phyloP scores from a whole-genome alignment of 2,113 vertebrate genomes.

The Pollachius pollachius region DNA sequence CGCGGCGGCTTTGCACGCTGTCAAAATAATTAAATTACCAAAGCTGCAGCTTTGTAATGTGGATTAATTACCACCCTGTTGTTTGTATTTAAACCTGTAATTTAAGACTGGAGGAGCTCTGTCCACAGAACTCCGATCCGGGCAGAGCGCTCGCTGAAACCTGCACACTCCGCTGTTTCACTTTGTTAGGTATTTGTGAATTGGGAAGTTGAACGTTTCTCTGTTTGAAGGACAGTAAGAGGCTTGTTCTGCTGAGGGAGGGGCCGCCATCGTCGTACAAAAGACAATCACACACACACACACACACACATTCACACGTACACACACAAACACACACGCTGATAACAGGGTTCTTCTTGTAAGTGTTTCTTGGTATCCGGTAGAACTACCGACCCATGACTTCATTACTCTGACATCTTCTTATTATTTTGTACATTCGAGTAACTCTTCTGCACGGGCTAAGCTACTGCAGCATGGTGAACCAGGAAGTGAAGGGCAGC shows the following conservation, averaged over 20 bases:
- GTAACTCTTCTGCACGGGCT: too few relatives aligned
- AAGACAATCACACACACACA: too few relatives aligned
- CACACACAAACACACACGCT: too few relatives aligned
- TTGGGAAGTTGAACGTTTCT: slow-evolving; percentile 42
- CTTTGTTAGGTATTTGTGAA: slow-evolving; percentile 41
- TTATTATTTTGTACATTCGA: too few relatives aligned
- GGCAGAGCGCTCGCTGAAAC: slow-evolving; percentile 14
- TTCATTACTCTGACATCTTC: too few relatives aligned
- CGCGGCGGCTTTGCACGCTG: background rate
- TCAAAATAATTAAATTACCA: background rate
- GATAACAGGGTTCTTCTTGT: too few relatives aligned
- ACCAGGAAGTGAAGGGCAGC: too few relatives aligned
- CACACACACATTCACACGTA: too few relatives aligned
- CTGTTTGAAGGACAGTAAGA: slow-evolving; percentile 37
- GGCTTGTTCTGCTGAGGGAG: background rate
- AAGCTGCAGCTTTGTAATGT: background rate
- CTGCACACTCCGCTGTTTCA: slow-evolving; percentile 19
- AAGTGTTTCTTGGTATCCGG: too few relatives aligned
- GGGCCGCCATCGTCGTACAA: too few relatives aligned
- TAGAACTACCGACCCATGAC: too few relatives aligned
- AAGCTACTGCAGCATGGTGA: too few relatives aligned
- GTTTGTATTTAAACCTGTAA: background rate
- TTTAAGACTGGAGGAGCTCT: background rate
- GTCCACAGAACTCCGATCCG: background rate
- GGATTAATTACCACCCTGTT: background rate